A percentile compares a stretch with the other conserved stretches of the same genome.
These are phyloP conservation scores for Miichthys miiuy DNA, from an alignment of 2,797 vertebrate genomes.

Conservation along the genomic window DNA sequence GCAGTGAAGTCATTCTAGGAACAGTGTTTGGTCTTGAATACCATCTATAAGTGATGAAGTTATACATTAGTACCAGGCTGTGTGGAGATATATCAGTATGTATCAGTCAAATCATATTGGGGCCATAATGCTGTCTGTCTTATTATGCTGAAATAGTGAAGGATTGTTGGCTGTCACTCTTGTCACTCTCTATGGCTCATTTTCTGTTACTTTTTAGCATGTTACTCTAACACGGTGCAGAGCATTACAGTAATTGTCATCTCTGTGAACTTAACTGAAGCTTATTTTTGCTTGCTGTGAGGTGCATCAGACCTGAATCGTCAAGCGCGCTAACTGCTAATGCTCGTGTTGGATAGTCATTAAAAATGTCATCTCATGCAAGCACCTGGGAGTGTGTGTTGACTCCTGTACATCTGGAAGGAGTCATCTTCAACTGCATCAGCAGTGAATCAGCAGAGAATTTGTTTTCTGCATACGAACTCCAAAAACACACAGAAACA, in stretches of 20 bases:
- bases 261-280: neutral
- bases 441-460: slow-evolving; percentile 46
- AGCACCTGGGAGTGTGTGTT: slow-evolving; percentile 35
- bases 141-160: neutral
- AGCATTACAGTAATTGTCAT: neutral
- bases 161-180: neutral
- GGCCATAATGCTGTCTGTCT: neutral
- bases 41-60: neutral
- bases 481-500: neutral
- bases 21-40: slow-evolving; percentile 19
- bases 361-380: slow-evolving; percentile 15
- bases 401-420: slow-evolving; percentile 49
- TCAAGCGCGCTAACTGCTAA: neutral
- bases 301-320: neutral
- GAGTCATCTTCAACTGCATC: slow-evolving; percentile 37
- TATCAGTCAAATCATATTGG: slow-evolving; percentile 12
- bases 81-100: neutral
- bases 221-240: neutral
- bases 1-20: slow-evolving; percentile 63
- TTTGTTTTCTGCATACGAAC: slow-evolving; percentile 22
- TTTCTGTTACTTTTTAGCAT: neutral
- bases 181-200: neutral
- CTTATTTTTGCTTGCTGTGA: neutral
- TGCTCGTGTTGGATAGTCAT: slow-evolving; percentile 20
- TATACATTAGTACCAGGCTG: neutral